These are phyloP conservation scores for Cryptus viduatorius DNA, from an alignment of 2,888 invertebrate genomes.

Conservation along the genomic window DNA sequence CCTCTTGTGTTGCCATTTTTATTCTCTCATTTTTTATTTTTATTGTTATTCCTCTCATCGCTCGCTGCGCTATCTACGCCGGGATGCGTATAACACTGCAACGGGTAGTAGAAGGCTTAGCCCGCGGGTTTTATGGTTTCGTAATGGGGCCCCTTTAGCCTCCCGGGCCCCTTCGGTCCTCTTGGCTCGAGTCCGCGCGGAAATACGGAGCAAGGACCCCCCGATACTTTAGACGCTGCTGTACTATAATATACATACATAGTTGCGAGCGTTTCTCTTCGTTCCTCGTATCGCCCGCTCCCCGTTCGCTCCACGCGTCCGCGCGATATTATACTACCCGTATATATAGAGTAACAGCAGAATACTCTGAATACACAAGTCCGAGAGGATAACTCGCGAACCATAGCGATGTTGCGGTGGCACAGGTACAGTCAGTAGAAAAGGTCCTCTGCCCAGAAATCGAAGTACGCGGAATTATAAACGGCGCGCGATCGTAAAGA, in stretches of 20 bases:
- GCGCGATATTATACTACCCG: conserved; percentile 22
- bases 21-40: conserved; percentile 25
- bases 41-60: conserved; percentile 56
- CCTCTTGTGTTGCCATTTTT: conserved; percentile 6
- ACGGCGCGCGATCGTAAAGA: not conserved
- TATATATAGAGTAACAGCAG: conserved; percentile 42
- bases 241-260: conserved; percentile 47
- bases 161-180: conserved; percentile 61
- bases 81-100: conserved; percentile 75
- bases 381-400: conserved; percentile 57
- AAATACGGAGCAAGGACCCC: conserved; percentile 73
- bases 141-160: conserved; percentile 80
- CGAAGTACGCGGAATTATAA: not conserved
- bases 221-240: conserved; percentile 49
- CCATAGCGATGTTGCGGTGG: conserved; percentile 26
- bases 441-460: conserved; percentile 37
- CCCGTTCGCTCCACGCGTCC: conserved; percentile 13
- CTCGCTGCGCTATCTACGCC: conserved; percentile 41
- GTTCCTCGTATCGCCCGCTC: conserved; percentile 4
- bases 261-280: conserved; percentile 42
- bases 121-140: conserved; percentile 79
- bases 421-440: conserved; percentile 52
- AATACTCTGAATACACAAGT: conserved; percentile 57
- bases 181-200: conserved; percentile 68
- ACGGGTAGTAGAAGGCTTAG: conserved; percentile 70